A percentile compares a stretch with the other conserved stretches of the same genome.
phyloP scores from a whole-genome alignment of 2,113 vertebrate genomes.

The Cranoglanis bouderius region DNA sequence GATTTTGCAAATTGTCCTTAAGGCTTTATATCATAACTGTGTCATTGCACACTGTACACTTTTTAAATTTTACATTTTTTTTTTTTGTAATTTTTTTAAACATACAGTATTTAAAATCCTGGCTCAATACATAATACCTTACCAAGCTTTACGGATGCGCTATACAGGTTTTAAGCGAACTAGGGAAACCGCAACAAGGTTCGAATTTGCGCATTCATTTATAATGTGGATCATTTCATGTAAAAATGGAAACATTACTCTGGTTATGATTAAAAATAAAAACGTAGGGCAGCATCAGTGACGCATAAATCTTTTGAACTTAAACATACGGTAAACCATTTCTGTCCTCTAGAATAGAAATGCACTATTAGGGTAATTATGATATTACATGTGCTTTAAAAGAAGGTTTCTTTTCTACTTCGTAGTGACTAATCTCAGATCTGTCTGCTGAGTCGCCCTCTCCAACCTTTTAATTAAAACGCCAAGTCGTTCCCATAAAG shows the following conservation, averaged over 20 bases:
- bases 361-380: neutral
- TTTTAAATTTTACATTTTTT: no score
- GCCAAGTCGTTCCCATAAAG: neutral
- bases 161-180: neutral
- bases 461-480: constrained; percentile 42
- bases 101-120: neutral
- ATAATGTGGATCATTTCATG: neutral
- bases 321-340: neutral
- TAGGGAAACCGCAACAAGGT: no score
- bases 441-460: constrained; percentile 19
- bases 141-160: neutral
- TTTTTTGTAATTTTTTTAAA: no score
- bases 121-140: neutral
- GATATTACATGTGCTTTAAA: constrained; percentile 14
- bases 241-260: neutral
- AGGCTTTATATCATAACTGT: neutral
- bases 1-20: neutral
- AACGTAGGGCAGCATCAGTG: neutral
- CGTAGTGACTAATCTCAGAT: constrained; percentile 20
- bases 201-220: neutral
- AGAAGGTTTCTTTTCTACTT: neutral
- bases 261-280: neutral
- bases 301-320: neutral
- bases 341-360: neutral
- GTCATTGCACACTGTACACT: neutral